Base-by-base conservation (phyloP, 2,113 vertebrate genomes). In the Empidonax traillii region DNA sequence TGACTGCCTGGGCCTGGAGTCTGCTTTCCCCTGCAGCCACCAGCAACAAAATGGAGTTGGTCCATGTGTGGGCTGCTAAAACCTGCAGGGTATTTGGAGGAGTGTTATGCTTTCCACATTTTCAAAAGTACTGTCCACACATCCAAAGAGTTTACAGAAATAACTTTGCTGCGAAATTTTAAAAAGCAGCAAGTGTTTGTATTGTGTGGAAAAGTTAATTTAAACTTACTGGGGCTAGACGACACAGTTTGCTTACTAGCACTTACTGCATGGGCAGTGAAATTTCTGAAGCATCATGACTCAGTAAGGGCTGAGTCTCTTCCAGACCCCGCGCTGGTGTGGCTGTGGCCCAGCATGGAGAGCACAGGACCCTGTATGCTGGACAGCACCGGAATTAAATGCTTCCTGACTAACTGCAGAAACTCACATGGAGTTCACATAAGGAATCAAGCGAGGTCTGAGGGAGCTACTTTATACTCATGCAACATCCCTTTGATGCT, bases 261-360 rank as follows among this genome's bases (percentile, higher is more conserved):
- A 15, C 30, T 56, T 46, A 6, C 12, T 63, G 72, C 65, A 43
- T 6, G 14, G 35, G 17, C 11, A 58, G 77, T 24, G 56, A 53
- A 8, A 43, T 52, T 53, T 63, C 51, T 80, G 67, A 55, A 55
- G 76, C 33, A 25, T 12, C 0, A 0, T 5, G 27, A 43, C 49
- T 28, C 51, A 69, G 3, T 7, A 12, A 22, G 56, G 47, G 24
- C 43, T 68, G 16, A 28, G 13, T 6, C 5, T 46, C 30, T 67
- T 49, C 19, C 0, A 0, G 30, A 35, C 25, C 24, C 53, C 35
- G 69, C 0, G 0, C 25, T 25, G 27, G 41, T 24, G 20, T 4
- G 28, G 31, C 53, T 39, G 53, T 13, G n/a, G 11, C 51, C 33
- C 3, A 4, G 58, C 3, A 1, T 2, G 30, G 75, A 24, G 15